Evolutionary conservation across 2,113 vertebrate genomes (phyloP), one percentile per base, ranked within the genome.

Genomic region (Lepisosteus osseus): DNA sequence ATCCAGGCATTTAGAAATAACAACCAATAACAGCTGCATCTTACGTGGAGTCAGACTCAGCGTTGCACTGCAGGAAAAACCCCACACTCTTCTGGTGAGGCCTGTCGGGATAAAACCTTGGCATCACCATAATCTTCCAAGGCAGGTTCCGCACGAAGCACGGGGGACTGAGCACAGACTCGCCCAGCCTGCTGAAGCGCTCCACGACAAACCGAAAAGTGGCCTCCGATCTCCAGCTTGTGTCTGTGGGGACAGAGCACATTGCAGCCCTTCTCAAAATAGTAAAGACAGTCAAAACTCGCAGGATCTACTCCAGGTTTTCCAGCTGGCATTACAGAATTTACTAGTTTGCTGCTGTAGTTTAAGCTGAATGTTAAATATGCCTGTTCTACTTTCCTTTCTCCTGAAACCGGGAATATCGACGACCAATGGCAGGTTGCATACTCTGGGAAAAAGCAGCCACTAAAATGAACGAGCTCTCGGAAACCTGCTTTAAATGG

Each of bases 101-200:
- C 82, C 97, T 91, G 89, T 98, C 97, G 0, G 97, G 96, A 79
- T 99, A 97, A 86, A 98, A 97, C 29, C 97, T 94, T 0, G 97
- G 97, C 97, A 99, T 99, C 80, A 99, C 97, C 97, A 99, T 99
- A 77, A 99, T 99, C 93, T 99, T 99, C 97, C 97, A 99, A 0
- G 97, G 97, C 72, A 99, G 92, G 83, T 99, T 99, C 71, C 97
- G 92, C 40, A 99, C 96, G 68, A 98, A 99, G 90, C 96, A 99
- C 55, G 97, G 95, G 41, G 97, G 96, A 83, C 97, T 98, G 83
- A 99, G 95, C 76, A 99, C 96, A 7, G 97, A 99, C 86, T 99
- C 97, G 3, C 94, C 97, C 81, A 99, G 87, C 78, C 96, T 94
- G 84, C 96, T 98, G 90, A 99, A 99, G 78, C 96, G 96, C 78